A percentile compares a stretch with the other conserved stretches of the same genome.
These are phyloP conservation scores for Moxostoma hubbsi DNA, from an alignment of 2,797 vertebrate species.

Conservation along the genomic window DNA sequence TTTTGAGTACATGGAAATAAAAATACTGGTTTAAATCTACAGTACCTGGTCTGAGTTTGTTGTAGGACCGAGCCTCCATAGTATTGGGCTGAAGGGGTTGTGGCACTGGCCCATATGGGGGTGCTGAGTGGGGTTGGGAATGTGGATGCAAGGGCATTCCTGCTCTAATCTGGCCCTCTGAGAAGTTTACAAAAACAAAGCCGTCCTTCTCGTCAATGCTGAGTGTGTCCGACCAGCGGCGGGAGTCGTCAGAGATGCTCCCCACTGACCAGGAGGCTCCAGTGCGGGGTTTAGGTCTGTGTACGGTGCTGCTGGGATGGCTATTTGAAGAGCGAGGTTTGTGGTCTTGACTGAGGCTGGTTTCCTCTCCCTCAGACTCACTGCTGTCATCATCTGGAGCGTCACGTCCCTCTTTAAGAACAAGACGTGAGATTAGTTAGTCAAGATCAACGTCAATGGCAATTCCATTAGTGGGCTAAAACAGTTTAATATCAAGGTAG, in stretches of 20 bases:
- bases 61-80: slow-evolving; percentile 83
- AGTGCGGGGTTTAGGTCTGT: slow-evolving; percentile 74
- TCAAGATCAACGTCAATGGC: neutral
- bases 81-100: slow-evolving; percentile 78
- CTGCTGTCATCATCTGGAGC: slow-evolving; percentile 94
- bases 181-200: slow-evolving; percentile 97
- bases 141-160: slow-evolving; percentile 56
- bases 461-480: neutral
- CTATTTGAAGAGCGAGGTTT: slow-evolving; percentile 71
- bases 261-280: slow-evolving; percentile 85
- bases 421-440: neutral
- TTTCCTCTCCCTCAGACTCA: slow-evolving; percentile 92
- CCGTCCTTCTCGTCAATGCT: slow-evolving; percentile 97
- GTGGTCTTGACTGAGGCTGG: slow-evolving; percentile 80
- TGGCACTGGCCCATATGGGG: slow-evolving; percentile 58
- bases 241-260: slow-evolving; percentile 90
- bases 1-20: neutral
- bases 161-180: slow-evolving; percentile 81
- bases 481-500: neutral
- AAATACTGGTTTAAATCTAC: neutral
- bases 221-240: slow-evolving; percentile 95
- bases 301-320: slow-evolving; percentile 81
- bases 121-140: slow-evolving; percentile 57
- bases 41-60: slow-evolving; percentile 90
- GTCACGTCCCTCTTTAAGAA: slow-evolving; percentile 79